Evolutionary conservation across 2,113 vertebrate species (phyloP).

Genomic region (Eudyptes chrysolophus): DNA sequence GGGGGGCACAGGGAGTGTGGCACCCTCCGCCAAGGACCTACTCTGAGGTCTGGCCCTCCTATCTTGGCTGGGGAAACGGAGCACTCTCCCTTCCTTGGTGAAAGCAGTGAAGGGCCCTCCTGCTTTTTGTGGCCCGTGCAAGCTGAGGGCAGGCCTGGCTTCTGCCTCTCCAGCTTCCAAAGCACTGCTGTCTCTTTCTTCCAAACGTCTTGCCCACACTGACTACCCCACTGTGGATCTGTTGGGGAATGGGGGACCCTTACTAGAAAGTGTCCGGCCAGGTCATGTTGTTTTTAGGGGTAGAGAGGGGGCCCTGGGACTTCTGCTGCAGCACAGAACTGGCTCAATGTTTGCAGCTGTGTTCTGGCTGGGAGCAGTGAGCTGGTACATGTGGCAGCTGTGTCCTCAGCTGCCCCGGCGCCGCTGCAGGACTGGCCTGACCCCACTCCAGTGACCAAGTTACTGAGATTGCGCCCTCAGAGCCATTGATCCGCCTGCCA

Average conservation of each 20-base stretch:
- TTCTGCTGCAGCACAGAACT: not conserved
- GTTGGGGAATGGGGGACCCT: not conserved
- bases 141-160: not conserved
- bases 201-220: not conserved
- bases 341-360: not conserved
- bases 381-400: not conserved
- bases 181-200: not conserved
- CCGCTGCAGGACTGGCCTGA: not conserved
- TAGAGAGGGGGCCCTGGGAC: not conserved
- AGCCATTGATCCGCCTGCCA: not conserved
- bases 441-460: fast-evolving
- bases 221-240: not conserved
- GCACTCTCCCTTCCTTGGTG: not conserved
- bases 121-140: not conserved
- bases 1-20: not conserved
- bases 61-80: not conserved
- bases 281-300: not conserved
- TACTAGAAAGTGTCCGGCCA: not conserved
- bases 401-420: not conserved
- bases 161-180: not conserved
- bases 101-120: not conserved
- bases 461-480: not conserved
- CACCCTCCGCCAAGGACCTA: not conserved
- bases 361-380: not conserved
- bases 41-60: not conserved